Percentiles rank a stretch among this genome's conserved stretches.
Conservation (phyloP, 2,888 invertebrate genomes). For the Leptopterna dolabrata region DNA sequence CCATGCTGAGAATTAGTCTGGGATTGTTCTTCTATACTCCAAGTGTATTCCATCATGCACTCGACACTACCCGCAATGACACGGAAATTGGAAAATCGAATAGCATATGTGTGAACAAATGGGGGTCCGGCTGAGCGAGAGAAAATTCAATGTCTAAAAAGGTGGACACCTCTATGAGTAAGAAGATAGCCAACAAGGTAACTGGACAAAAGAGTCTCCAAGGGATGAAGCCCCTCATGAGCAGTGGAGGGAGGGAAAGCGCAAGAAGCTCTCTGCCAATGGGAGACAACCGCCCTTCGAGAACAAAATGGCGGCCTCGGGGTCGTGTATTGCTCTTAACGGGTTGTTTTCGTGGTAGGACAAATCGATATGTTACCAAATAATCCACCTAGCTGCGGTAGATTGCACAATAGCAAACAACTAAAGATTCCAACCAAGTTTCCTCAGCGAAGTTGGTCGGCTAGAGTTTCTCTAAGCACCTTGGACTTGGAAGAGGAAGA, state of each 20-base stretch:
- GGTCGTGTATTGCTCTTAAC: constrained; percentile 10
- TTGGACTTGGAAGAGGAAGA: constrained; percentile 7
- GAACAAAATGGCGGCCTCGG: constrained; percentile 53
- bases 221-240: constrained; percentile 31
- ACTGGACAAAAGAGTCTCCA: constrained; percentile 47
- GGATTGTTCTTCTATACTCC: constrained; percentile 59
- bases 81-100: constrained; percentile 4
- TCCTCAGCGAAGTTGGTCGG: constrained; percentile 27
- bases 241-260: constrained; percentile 43
- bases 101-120: not conserved
- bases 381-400: constrained; percentile 49
- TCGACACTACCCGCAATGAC: constrained; percentile 28
- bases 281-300: constrained; percentile 20
- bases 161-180: not conserved
- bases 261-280: constrained; percentile 39
- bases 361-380: constrained; percentile 54
- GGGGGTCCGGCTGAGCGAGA: not conserved
- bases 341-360: constrained; percentile 44
- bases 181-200: constrained; percentile 38
- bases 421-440: constrained; percentile 47
- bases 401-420: constrained; percentile 55
- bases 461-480: not conserved
- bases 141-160: not conserved
- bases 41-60: constrained; percentile 61
- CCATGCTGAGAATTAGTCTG: constrained; percentile 58